Evolutionary conservation across 2,888 invertebrate species (phyloP), one percentile per base, ranked within the genome.

Genomic region (Noctua janthe): DNA sequence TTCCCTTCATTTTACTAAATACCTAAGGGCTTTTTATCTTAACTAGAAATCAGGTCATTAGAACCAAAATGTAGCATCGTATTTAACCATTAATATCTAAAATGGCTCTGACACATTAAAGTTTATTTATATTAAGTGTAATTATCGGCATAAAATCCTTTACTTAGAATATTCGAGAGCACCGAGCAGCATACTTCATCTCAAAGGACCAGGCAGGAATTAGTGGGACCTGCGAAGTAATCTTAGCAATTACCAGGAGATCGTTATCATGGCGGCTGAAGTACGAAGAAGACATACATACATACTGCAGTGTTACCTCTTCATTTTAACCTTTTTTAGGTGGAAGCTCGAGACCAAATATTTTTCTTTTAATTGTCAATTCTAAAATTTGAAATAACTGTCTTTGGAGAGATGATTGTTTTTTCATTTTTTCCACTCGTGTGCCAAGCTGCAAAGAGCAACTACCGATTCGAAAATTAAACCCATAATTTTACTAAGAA

Each of bases 231-330:
- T 59, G 20, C 35, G 56, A 66, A 85, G 62, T 85, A 78, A 84
- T 84, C 82, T 75, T 15, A 49, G 72, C 72, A 72, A 81, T 84
- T 81, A 84, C 64, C 72, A 47, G 56, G 11, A 70, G 72, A 71
- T 75, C 84, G 69, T 83, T 79, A 72, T 39, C 69, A 15, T n/a
- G 35, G 71, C 47, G 49, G 1, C 43, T 47, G 66, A 39, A 39
- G 54, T 54, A 67, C 23, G 11, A 23, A 51, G 35, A 47, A 47
- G 10, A 47, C 29, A 29, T 29, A 29, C 29, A 29, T 29, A 29
- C 29, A 29, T 29, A 29, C 29, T 29, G 29, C 29, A 29, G 29
- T 29, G 29, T 29, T 29, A 29, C 29, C 29, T 29, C 29, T 29
- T 29, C 29, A 29, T 29, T 29, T 29, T 29, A 29, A 29, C 29